phyloP scores from a whole-genome alignment of 64 coral and sea anemone genomes.

The Stichodactyla helianthus region DNA sequence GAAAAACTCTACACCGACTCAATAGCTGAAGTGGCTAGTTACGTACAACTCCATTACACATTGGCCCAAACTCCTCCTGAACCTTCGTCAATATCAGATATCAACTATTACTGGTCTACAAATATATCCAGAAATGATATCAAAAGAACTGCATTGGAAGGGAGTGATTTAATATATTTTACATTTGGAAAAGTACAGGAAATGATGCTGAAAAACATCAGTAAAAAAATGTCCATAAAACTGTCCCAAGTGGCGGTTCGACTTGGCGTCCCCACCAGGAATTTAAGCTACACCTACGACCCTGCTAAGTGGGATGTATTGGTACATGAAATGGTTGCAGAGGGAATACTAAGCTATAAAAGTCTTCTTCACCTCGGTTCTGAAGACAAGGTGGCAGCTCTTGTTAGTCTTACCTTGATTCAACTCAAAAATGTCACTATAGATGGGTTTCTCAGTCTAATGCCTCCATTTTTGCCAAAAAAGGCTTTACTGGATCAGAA shows the following conservation, averaged over 20 bases:
- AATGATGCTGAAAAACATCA: slow-evolving; percentile 25
- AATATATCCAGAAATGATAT: neutral
- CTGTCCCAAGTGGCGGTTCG: slow-evolving; percentile 29
- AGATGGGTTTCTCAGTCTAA: neutral
- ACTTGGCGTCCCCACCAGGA: slow-evolving; percentile 15
- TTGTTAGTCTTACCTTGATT: neutral
- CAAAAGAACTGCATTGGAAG: neutral
- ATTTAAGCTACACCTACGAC: slow-evolving; percentile 48
- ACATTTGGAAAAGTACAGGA: slow-evolving; percentile 1
- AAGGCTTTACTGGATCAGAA: slow-evolving; percentile 54
- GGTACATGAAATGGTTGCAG: slow-evolving; percentile 18
- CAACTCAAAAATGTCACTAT: slow-evolving; percentile 7
- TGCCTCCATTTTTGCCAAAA: slow-evolving; percentile 21
- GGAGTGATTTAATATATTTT: neutral
- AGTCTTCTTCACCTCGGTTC: neutral
- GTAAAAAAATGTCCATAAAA: slow-evolving; percentile 39
- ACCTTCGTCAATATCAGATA: neutral
- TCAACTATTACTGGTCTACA: slow-evolving; percentile 9
- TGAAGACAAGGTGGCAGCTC: neutral
- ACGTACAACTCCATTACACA: neutral
- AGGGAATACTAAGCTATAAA: slow-evolving; percentile 4
- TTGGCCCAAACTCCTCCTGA: neutral
- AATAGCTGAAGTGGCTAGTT: neutral
- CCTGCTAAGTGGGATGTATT: slow-evolving; percentile 55
- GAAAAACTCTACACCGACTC: neutral